Evolutionary conservation across 2,888 invertebrate species (phyloP).

Genomic region (Coelinius sp.): DNA sequence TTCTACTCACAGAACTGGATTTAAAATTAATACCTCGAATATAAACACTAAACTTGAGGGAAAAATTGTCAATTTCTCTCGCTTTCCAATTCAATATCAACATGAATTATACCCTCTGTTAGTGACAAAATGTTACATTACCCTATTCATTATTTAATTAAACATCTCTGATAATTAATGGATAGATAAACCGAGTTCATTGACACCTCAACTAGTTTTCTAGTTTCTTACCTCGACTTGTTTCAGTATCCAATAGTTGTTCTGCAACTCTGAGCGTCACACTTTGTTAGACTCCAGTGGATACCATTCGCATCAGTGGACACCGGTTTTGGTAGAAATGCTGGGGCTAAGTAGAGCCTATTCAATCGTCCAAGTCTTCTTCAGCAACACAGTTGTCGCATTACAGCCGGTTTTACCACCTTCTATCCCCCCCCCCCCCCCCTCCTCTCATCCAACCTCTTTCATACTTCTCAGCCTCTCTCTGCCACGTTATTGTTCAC

Average conservation of each 20-base stretch:
- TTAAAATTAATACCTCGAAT: no score
- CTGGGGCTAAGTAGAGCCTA: constrained; percentile 45
- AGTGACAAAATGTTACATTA: constrained; percentile 1
- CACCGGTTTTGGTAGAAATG: constrained; percentile 38
- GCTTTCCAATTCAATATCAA: background rate
- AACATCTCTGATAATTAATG: constrained; percentile 15
- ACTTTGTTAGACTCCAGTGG: constrained; percentile 11
- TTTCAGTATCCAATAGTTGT: constrained; percentile 22
- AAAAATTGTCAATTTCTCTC: background rate
- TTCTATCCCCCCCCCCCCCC: constrained; percentile 13
- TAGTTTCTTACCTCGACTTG: constrained; percentile 9
- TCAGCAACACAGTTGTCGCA: constrained; percentile 45
- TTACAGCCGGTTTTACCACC: constrained; percentile 43
- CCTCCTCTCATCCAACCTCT: constrained; percentile 4
- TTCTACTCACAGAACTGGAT: background rate
- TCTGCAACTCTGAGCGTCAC: constrained; percentile 23
- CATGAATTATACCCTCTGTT: background rate
- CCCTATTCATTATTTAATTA: background rate
- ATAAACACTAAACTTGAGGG: no score
- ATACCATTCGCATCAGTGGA: constrained; percentile 9
- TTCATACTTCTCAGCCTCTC: constrained; percentile 14
- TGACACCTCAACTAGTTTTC: constrained; percentile 27
- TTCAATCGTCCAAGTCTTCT: constrained; percentile 31
- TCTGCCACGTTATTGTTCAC: constrained; percentile 33
- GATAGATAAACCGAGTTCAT: constrained; percentile 11